phyloP scores from a whole-genome alignment of 2,113 vertebrate genomes.

The Stegastes partitus region DNA sequence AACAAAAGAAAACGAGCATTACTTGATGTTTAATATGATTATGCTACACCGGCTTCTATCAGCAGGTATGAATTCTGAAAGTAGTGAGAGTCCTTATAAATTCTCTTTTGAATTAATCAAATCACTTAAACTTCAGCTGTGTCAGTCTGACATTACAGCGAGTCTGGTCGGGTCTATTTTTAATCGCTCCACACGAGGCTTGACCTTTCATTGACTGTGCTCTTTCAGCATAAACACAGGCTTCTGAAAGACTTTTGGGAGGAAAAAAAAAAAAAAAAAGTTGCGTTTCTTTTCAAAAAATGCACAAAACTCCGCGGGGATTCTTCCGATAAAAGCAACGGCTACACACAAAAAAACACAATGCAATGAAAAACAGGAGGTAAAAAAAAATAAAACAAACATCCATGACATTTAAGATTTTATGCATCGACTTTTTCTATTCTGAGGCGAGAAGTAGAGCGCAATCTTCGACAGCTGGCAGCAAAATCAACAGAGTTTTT shows the following conservation, averaged over 20 bases:
- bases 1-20: not conserved
- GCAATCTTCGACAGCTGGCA: not conserved
- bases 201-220: slow-evolving; percentile 53
- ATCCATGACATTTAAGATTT: slow-evolving; percentile 39
- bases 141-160: slow-evolving; percentile 33
- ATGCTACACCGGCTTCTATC: no score
- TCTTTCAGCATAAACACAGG: slow-evolving; percentile 45
- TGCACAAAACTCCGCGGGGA: not conserved
- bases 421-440: not conserved
- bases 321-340: slow-evolving; percentile 17
- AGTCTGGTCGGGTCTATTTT: slow-evolving; percentile 41
- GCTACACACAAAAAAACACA: slow-evolving; percentile 6
- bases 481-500: slow-evolving; percentile 9
- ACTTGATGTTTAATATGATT: not conserved
- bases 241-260: slow-evolving; percentile 14
- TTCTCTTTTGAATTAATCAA: slow-evolving; percentile 13
- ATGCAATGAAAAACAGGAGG: not conserved
- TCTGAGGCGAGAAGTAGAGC: not conserved
- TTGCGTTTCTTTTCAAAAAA: slow-evolving; percentile 13
- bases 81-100: not conserved
- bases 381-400: not conserved
- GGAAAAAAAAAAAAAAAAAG: no score
- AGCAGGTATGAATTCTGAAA: not conserved
- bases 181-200: slow-evolving; percentile 17
- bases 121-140: not conserved